A percentile compares a stretch with the other conserved stretches of the same genome.
Conservation (phyloP, 2,888 invertebrate species). For the Anticlea derivata region DNA sequence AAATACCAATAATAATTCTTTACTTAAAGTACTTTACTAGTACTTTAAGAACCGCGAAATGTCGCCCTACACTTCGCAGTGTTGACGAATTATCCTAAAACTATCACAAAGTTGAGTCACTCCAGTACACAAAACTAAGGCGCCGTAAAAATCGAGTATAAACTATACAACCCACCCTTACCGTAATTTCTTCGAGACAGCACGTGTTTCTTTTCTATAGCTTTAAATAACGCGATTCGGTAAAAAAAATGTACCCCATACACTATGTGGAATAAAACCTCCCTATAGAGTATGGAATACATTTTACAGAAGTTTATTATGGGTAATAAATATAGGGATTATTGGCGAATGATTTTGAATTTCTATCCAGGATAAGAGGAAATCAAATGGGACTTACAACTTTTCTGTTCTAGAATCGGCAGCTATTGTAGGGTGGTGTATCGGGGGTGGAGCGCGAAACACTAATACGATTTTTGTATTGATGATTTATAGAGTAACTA, state of each 20-base stretch:
- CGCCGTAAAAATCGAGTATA: conserved; percentile 55
- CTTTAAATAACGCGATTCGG: conserved; percentile 49
- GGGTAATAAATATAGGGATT: conserved; percentile 38
- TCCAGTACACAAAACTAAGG: conserved; percentile 41
- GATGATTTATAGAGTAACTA: no score
- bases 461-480: no score
- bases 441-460: not conserved
- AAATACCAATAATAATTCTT: no score
- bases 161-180: conserved; percentile 49
- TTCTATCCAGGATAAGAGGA: conserved; percentile 6
- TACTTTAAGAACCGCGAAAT: no score
- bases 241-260: conserved; percentile 55
- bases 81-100: conserved; percentile 24
- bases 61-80: no score
- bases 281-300: conserved; percentile 24
- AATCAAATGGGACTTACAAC: conserved; percentile 1
- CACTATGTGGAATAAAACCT: conserved; percentile 18
- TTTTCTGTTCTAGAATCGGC: conserved; percentile 2
- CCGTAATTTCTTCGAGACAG: conserved; percentile 68
- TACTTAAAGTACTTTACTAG: no score
- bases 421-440: not conserved
- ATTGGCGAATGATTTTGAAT: conserved; percentile 28
- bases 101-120: conserved; percentile 39
- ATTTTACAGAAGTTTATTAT: conserved; percentile 33
- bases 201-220: conserved; percentile 67